Conservation (phyloP, 2,888 invertebrate genomes). For the Hofmannophila pseudospretella region DNA sequence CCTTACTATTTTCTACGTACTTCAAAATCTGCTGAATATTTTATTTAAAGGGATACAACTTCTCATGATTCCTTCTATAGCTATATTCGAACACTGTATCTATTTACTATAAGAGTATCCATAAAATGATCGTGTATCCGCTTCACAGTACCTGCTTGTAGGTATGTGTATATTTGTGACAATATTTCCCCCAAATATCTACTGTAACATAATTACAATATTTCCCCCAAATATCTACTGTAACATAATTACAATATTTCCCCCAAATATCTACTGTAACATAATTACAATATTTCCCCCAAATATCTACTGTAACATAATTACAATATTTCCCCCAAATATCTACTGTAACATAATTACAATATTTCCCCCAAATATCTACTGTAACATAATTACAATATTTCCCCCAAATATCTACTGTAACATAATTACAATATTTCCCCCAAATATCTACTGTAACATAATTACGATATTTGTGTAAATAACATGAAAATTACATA, state of each 20-base stretch:
- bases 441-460: slow-evolving; percentile 13
- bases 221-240: no score
- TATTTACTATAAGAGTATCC: slow-evolving; percentile 4
- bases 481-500: slow-evolving; percentile 22
- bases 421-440: slow-evolving; percentile 64
- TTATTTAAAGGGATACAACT: no score
- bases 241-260: slow-evolving; percentile 13
- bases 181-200: slow-evolving; percentile 41
- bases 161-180: slow-evolving; percentile 48
- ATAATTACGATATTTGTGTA: slow-evolving; percentile 24
- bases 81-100: no score
- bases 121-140: slow-evolving; percentile 31
- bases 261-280: no score
- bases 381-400: no score
- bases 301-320: no score
- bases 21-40: no score
- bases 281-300: slow-evolving; percentile 14
- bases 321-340: no score
- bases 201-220: slow-evolving; percentile 12
- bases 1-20: no score
- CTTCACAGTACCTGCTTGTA: slow-evolving; percentile 64
- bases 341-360: no score
- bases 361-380: slow-evolving; percentile 47
- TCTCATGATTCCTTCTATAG: no score
- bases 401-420: no score